These are phyloP conservation scores for Tetrax tetrax DNA, from an alignment of 2,113 vertebrate genomes.

Conservation along the genomic window DNA sequence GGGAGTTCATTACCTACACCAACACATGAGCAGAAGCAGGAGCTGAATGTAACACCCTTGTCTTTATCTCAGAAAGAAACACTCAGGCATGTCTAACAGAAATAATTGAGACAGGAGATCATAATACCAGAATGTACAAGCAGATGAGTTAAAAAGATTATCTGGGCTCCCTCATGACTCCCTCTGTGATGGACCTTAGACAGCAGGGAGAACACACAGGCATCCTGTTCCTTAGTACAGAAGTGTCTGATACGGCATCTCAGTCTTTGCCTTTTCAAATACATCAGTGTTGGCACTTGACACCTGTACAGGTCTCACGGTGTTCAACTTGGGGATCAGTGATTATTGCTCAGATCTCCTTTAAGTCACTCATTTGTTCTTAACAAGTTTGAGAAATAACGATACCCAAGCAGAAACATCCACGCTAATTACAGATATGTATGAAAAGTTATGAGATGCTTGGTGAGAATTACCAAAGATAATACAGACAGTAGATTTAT, in stretches of 20 bases:
- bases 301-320: not conserved
- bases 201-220: slow-evolving; percentile 27
- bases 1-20: slow-evolving; percentile 65
- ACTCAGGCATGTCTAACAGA: slow-evolving; percentile 61
- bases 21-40: not conserved
- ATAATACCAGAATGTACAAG: not conserved
- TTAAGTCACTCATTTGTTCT: slow-evolving; percentile 27
- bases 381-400: slow-evolving; percentile 35
- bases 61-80: slow-evolving; percentile 51
- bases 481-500: not conserved
- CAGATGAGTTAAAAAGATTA: slow-evolving; percentile 46
- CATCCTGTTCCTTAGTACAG: slow-evolving; percentile 7
- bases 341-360: slow-evolving; percentile 42
- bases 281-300: slow-evolving; percentile 51
- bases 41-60: slow-evolving; percentile 54
- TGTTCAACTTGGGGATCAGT: slow-evolving; percentile 6
- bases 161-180: slow-evolving; percentile 42
- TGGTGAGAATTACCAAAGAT: not conserved
- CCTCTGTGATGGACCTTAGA: slow-evolving; percentile 37
- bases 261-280: slow-evolving; percentile 56
- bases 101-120: slow-evolving; percentile 67
- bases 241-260: slow-evolving; percentile 15
- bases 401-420: not conserved
- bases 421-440: not conserved
- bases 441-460: not conserved